A percentile compares a stretch with the other conserved stretches of the same genome.
phyloP scores from a whole-genome alignment of 2,113 vertebrate species.

The Neolamprologus variostigma region DNA sequence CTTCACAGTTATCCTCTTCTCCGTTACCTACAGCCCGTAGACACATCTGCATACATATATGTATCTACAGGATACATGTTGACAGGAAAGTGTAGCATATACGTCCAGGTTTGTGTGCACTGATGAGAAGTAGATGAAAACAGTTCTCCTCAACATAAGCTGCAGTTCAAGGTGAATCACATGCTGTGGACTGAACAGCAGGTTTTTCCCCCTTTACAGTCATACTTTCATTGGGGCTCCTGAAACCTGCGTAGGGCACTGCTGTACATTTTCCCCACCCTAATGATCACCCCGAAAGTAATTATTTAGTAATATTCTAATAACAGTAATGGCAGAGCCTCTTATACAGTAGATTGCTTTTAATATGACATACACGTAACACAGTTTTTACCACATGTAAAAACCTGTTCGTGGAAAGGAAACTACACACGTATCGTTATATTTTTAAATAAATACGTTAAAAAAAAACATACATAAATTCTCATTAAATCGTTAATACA shows the following conservation, averaged over 20 bases:
- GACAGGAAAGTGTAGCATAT: neutral
- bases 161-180: neutral
- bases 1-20: neutral
- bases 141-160: neutral
- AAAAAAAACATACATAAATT: neutral
- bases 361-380: neutral
- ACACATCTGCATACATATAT: neutral
- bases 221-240: neutral
- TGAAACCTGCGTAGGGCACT: neutral
- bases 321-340: neutral
- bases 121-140: neutral
- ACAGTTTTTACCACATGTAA: neutral
- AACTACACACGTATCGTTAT: neutral
- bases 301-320: neutral
- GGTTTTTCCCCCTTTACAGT: neutral
- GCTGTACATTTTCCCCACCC: neutral
- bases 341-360: neutral
- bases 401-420: neutral
- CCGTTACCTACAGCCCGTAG: neutral
- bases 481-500: neutral
- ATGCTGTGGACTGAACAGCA: neutral
- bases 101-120: neutral
- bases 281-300: neutral
- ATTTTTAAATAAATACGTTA: slow-evolving; percentile 2
- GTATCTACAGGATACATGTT: neutral